Evolutionary conservation across 2,888 invertebrate genomes (phyloP).

Genomic region (Ophion ellenae): DNA sequence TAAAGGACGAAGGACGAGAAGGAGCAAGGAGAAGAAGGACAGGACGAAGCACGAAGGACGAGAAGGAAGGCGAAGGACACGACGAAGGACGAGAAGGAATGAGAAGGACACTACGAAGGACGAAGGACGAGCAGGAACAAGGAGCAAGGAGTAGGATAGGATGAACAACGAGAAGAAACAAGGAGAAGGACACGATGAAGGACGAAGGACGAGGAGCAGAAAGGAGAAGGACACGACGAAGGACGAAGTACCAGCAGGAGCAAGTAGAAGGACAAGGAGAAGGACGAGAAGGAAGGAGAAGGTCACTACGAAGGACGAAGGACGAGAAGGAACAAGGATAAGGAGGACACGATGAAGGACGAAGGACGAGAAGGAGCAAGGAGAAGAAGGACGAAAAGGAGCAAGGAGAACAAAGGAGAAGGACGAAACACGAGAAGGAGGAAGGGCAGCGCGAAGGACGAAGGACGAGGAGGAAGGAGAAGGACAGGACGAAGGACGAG

Average conservation of each 20-base stretch:
- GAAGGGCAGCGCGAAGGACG: background rate
- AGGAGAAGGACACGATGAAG: conserved; percentile 10
- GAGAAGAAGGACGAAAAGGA: too few species aligned
- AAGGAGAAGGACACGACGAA: conserved; percentile 19
- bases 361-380: conserved; percentile 34
- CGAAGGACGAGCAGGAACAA: background rate
- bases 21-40: background rate
- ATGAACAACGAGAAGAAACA: background rate
- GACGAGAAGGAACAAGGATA: conserved; percentile 45
- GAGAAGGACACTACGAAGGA: background rate
- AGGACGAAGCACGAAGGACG: background rate
- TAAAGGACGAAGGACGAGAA: background rate
- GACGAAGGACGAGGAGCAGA: too few species aligned
- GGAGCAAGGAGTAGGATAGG: conserved; percentile 13
- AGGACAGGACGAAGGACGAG: background rate
- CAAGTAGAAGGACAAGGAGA: conserved; percentile 15
- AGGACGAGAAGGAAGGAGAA: conserved; percentile 49
- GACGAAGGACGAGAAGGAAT: background rate
- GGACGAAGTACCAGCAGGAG: too few species aligned
- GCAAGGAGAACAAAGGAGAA: background rate
- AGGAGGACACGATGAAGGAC: background rate
- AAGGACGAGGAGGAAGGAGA: background rate
- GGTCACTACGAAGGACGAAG: conserved; percentile 33
- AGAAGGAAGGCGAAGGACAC: background rate
- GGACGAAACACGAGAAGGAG: background rate